Evolutionary conservation across 2,113 vertebrate genomes (phyloP), one percentile per base, ranked within the genome.

Genomic region (Martes martes): DNA sequence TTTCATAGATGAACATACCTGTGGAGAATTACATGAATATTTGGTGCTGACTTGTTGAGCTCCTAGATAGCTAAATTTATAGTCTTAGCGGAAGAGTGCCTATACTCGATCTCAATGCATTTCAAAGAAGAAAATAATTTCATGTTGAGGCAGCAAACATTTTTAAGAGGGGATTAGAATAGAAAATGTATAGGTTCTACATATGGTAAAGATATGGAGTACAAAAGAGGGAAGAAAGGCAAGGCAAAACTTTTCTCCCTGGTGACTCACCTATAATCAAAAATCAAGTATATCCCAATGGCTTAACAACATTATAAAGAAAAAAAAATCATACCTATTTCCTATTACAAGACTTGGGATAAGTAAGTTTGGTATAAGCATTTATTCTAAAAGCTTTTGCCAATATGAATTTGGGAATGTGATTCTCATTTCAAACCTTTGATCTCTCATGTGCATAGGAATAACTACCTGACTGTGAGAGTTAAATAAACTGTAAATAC

Each of bases 11-110:
- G 3, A 95, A 97, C 90, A 96, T 89, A 94, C 74, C 74, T 97
- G 55, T 76, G 63, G 18, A 97, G 6, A 98, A 98, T 95, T 85
- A 90, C 16, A 86, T 47, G 18, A 42, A 55, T 92, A 91, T 82
- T 96, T 91, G 84, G 45, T 95, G 89, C 26, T 97, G 94, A 98
- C 81, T 98, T 98, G 76, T 82, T 96, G 91, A 98, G 74, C 82
- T 92, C 45, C 94, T 45, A 55, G 31, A 97, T 74, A 98, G 55
- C 55, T 84, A 82, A 97, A 96, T 83, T 98, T 85, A 42, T 65
- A 74, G 83, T 86, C 50, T 96, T 74, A 92, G 55, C 50, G 79
- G 78, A 93, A 95, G 85, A 96, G 23, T 73, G 57, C 5, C 63
- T 87, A 39, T 55, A 55, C 6, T 52, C 28, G 45, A 19, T 45